These are phyloP conservation scores for Pangasius krempfi DNA, from an alignment of 2,797 vertebrate species.

Conservation along the genomic window DNA sequence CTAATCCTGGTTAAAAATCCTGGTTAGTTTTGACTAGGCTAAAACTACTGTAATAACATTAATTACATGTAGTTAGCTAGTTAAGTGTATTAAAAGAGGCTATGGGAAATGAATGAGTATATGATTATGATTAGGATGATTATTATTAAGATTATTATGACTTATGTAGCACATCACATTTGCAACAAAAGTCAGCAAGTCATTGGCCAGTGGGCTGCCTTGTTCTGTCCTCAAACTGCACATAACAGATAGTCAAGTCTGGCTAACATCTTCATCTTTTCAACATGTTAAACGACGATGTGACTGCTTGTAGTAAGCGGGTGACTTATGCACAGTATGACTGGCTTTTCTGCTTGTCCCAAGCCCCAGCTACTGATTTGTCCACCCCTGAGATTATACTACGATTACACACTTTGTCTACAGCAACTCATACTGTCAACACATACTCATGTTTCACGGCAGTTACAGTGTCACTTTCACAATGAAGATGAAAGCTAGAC, in stretches of 20 bases:
- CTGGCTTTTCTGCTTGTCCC: neutral
- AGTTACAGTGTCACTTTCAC: conserved; percentile 59
- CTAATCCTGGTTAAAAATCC: neutral
- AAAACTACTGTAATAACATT: neutral
- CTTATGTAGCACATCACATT: too few relatives aligned
- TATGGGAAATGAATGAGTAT: neutral
- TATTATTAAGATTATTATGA: neutral
- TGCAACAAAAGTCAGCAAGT: too few relatives aligned
- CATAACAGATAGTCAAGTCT: too few relatives aligned
- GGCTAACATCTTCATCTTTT: neutral
- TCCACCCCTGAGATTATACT: neutral
- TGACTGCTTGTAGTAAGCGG: neutral
- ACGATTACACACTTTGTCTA: neutral
- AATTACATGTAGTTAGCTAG: neutral
- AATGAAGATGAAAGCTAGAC: conserved; percentile 20
- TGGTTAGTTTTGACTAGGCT: neutral
- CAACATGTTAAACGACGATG: neutral
- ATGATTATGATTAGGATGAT: neutral
- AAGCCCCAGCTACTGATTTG: neutral
- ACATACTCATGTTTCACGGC: conserved; percentile 32
- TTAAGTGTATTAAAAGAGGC: neutral
- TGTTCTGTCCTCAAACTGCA: too few relatives aligned
- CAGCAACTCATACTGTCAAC: neutral
- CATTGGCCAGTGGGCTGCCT: too few relatives aligned
- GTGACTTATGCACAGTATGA: neutral